Evolutionary conservation across 2,888 invertebrate genomes (phyloP).

Genomic region (Melieria omissa): DNA sequence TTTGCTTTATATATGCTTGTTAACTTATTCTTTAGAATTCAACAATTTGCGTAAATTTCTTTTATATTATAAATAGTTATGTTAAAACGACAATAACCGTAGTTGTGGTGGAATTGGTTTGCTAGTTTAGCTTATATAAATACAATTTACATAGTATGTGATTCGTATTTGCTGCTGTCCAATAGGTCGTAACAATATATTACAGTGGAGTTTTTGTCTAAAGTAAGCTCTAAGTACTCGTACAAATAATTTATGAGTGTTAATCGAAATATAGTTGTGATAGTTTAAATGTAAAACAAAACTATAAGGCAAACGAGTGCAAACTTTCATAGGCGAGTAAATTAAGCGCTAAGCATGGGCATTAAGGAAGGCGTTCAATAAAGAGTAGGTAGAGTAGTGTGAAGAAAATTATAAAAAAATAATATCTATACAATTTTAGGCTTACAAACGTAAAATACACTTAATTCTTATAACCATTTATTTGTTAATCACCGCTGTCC

Average conservation of each 20-base stretch:
- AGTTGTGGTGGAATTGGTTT: neutral
- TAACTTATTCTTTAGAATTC: neutral
- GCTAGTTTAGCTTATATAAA: neutral
- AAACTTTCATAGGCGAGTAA: too few relatives aligned
- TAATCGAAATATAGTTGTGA: too few relatives aligned
- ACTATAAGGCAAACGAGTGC: too few relatives aligned
- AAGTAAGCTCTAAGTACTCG: slow-evolving; percentile 7
- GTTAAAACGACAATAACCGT: slow-evolving; percentile 3
- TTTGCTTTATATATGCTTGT: neutral
- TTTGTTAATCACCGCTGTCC: slow-evolving; percentile 80
- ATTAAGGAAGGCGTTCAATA: too few relatives aligned
- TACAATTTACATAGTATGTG: neutral
- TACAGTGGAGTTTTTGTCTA: neutral
- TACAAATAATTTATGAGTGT: neutral
- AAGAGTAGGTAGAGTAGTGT: too few relatives aligned
- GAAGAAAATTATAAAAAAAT: too few relatives aligned
- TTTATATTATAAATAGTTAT: neutral
- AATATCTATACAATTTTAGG: too few relatives aligned
- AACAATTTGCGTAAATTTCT: neutral
- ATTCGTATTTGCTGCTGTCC: neutral
- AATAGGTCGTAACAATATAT: neutral
- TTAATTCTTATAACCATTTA: slow-evolving; percentile 35
- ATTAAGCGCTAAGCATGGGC: too few relatives aligned
- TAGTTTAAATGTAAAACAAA: too few relatives aligned
- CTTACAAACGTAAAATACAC: neutral